These are phyloP conservation scores for Choloepus didactylus DNA, from an alignment of 2,797 vertebrate species.

Conservation along the genomic window DNA sequence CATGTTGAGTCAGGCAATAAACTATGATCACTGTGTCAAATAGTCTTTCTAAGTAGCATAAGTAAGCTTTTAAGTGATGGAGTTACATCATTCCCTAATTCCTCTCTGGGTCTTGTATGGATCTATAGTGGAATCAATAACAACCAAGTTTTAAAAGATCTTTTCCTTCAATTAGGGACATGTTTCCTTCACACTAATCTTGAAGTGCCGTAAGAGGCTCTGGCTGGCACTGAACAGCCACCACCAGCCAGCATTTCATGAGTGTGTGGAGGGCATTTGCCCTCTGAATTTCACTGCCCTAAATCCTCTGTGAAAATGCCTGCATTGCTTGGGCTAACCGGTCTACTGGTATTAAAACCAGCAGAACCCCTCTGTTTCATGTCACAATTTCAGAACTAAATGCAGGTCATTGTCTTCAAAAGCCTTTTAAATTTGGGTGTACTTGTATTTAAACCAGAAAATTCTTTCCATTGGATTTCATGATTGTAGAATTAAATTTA, in stretches of 20 bases:
- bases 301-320: not conserved
- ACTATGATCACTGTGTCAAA: not conserved
- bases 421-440: not conserved
- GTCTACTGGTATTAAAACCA: not conserved
- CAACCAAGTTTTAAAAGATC: not conserved
- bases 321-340: not conserved
- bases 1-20: not conserved
- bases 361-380: not conserved
- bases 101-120: not conserved
- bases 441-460: not conserved
- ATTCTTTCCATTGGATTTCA: not conserved
- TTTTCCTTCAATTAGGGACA: not conserved
- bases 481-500: not conserved
- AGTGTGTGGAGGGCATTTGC: not conserved
- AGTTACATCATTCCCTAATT: not conserved
- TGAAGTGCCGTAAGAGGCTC: not conserved
- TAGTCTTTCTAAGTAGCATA: not conserved
- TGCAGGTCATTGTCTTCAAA: not conserved
- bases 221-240: not conserved
- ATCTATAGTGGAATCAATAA: slow-evolving; percentile 33
- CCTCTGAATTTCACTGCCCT: not conserved
- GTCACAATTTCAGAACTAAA: not conserved
- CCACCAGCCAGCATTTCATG: not conserved
- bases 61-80: not conserved
- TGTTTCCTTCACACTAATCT: not conserved